These are phyloP conservation scores for Xerus inauris DNA, from an alignment of 2,113 vertebrate genomes.

Conservation along the genomic window DNA sequence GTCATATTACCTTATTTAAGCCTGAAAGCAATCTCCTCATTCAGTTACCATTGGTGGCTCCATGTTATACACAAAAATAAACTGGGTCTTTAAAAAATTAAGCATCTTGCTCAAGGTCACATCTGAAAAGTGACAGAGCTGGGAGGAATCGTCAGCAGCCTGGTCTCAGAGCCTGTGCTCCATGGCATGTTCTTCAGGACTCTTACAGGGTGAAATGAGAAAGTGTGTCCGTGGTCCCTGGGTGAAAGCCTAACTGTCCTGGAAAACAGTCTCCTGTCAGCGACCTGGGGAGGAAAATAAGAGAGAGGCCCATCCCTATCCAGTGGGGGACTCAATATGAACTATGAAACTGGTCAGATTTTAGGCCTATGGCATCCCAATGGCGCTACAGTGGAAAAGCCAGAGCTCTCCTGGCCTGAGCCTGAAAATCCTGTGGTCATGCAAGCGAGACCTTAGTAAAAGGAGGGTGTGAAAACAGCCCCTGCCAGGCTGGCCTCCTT, in stretches of 20 bases:
- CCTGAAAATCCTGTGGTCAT: background rate
- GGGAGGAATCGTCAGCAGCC: background rate
- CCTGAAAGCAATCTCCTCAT: background rate
- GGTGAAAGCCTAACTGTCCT: background rate
- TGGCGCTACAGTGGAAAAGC: background rate
- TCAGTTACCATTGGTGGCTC: background rate
- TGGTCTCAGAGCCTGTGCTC: background rate
- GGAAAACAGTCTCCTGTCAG: background rate
- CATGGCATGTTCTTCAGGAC: background rate
- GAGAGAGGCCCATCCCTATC: background rate
- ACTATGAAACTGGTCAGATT: background rate
- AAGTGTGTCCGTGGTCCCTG: background rate
- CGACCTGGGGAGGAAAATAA: background rate
- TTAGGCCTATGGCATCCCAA: background rate
- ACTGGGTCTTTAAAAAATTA: background rate
- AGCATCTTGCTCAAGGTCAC: background rate
- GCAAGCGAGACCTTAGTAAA: background rate
- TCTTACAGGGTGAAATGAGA: background rate
- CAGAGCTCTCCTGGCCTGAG: background rate
- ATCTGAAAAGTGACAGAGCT: background rate
- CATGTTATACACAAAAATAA: background rate
- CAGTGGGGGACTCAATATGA: background rate
- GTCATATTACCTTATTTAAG: background rate
- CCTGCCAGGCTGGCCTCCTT: background rate
- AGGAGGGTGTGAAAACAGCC: background rate